phyloP scores from a whole-genome alignment of 1,140 invertebrate genomes.

The Drosophila nebulosa region DNA sequence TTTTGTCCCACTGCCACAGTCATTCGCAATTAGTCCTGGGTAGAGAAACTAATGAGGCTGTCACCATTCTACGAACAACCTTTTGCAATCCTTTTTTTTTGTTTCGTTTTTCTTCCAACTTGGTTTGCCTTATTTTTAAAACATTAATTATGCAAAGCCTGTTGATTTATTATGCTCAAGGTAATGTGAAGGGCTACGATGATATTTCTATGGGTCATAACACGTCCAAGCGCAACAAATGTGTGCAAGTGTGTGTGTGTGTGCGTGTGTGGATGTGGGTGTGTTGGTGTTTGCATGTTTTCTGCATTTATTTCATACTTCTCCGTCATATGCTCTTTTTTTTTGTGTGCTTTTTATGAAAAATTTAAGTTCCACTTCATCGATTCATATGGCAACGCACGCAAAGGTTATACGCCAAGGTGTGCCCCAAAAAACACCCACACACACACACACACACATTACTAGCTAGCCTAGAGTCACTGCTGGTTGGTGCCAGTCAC shows the following conservation, averaged over 20 bases:
- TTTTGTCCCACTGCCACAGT: background rate
- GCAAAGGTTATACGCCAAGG: slow-evolving; percentile 30
- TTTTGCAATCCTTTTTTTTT: slow-evolving; percentile 40
- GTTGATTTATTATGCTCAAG: slow-evolving; percentile 68
- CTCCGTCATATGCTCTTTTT: slow-evolving; percentile 25
- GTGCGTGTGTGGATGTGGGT: background rate
- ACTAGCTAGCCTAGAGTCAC: background rate
- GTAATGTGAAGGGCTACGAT: slow-evolving; percentile 26
- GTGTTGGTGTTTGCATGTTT: slow-evolving; percentile 34
- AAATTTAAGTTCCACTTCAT: slow-evolving; percentile 49
- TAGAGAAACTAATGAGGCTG: slow-evolving; percentile 50
- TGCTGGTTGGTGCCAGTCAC: slow-evolving; percentile 29
- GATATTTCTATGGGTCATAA: background rate
- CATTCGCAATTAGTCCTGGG: background rate
- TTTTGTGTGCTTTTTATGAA: slow-evolving; percentile 42
- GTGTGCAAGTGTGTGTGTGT: background rate
- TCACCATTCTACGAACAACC: slow-evolving; percentile 18
- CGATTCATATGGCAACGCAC: slow-evolving; percentile 37
- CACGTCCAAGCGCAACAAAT: slow-evolving; percentile 26
- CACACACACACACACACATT: background rate
- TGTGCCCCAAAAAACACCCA: background rate
- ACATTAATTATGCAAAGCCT: slow-evolving; percentile 65
- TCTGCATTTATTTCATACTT: slow-evolving; percentile 53
- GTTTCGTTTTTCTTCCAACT: too few species aligned
- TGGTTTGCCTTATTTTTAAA: slow-evolving; percentile 24